Base-by-base conservation (phyloP, 1,140 invertebrate genomes). In the Vollenhovia emeryi region DNA sequence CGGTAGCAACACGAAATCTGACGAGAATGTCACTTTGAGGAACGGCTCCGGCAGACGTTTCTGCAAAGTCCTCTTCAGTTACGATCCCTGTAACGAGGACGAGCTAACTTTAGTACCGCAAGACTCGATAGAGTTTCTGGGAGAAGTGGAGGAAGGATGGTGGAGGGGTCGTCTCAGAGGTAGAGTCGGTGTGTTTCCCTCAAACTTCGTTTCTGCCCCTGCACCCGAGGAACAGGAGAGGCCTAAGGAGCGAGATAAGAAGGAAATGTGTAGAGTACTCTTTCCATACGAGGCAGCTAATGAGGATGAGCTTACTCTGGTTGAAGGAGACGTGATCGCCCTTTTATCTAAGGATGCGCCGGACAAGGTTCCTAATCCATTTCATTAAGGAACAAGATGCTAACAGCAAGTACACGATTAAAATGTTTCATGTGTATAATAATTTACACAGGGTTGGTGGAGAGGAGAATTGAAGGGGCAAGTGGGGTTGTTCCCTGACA, bases 401-500 rank as follows among this genome's bases (percentile, higher is more conserved):
- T 33, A 6, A 18, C 0, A 43, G 55, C 24, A 75, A 9, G 6
- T 50, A 57, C 8, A 86, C 83, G 6, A n/a, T 64, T 3, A 13
- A n/a, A 59, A 45, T 80, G 62, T 86, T 30, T 1, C 30, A 71
- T 15, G 43, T 30, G 27, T 30, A 71, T 48, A 84, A 68, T 80
- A 9, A 84, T 9, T 68, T 45, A 43, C 11, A 6, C 9, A 66
- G 60, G 62, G 75, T 36, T 99, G 99, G 99, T 99, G 99, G 99
- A 97, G 97, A 94, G 99, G 99, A 66, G 99, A 99, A 95, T 90
- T 99, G 0, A 96, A 97, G 87, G 99, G 98, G 40, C 96, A 97
- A 93, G 95, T 98, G 71, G 99, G 99, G 0, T 96, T 99, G 2
- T 99, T 99, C 94, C 99, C 99, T 4, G 99, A 99, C 93, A 99